Evolutionary conservation across 1,140 invertebrate genomes (phyloP).

Genomic region (Nebria ingens): DNA sequence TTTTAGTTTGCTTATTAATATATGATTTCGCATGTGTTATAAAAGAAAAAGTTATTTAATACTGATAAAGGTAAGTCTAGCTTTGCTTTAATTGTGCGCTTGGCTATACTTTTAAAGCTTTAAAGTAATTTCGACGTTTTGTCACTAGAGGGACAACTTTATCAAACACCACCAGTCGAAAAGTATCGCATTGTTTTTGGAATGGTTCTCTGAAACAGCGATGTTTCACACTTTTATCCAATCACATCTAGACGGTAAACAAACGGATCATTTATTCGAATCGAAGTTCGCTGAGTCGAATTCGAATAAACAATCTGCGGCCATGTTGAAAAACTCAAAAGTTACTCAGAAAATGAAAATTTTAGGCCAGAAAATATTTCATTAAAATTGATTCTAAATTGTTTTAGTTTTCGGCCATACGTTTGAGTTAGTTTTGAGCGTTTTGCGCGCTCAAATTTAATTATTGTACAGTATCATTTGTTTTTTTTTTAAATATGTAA

Average conservation of each 20-base stretch:
- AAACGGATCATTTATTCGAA: neutral
- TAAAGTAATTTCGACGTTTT: slow-evolving; percentile 17
- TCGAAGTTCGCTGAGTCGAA: neutral
- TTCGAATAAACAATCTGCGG: neutral
- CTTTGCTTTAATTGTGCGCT: slow-evolving; percentile 9
- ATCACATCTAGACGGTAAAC: neutral
- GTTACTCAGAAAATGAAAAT: slow-evolving; percentile 1
- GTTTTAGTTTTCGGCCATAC: neutral
- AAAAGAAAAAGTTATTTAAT: no score
- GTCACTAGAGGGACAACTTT: slow-evolving; percentile 50
- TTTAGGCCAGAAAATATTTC: neutral
- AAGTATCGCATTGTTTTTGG: slow-evolving; percentile 56
- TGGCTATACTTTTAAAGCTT: slow-evolving; percentile 1
- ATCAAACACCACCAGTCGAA: slow-evolving; percentile 46
- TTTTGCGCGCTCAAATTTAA: no score
- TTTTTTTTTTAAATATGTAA: no score
- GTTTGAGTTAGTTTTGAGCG: no score
- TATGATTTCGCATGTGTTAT: no score
- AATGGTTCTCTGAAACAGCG: slow-evolving; percentile 75
- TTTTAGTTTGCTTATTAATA: no score
- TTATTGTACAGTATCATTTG: no score
- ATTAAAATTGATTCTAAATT: neutral
- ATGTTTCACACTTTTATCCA: slow-evolving; percentile 52
- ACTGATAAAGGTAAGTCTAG: neutral
- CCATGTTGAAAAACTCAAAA: neutral